These are phyloP conservation scores for Brachynemurus nebulosus DNA, from an alignment of 2,888 invertebrate genomes.

Conservation along the genomic window DNA sequence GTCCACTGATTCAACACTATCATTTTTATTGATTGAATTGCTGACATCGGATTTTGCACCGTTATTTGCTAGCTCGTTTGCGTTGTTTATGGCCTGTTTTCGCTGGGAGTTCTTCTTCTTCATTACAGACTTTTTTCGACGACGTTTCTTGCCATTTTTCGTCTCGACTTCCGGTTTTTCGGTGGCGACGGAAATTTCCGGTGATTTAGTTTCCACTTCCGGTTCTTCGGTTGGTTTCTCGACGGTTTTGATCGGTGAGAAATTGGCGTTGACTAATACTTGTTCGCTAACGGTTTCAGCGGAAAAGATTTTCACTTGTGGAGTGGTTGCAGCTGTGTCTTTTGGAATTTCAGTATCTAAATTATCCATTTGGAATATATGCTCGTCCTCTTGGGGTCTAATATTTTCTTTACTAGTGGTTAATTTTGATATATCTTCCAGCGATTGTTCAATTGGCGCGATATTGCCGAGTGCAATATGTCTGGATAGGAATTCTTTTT, in stretches of 20 bases:
- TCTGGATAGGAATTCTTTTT: conserved; percentile 28
- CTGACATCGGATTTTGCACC: conserved; percentile 26
- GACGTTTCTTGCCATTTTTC: conserved; percentile 56
- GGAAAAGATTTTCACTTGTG: conserved; percentile 37
- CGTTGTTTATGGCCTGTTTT: conserved; percentile 46
- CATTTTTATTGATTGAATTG: background rate
- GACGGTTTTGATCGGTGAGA: conserved; percentile 41
- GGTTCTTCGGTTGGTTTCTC: conserved; percentile 20
- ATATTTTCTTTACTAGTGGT: conserved; percentile 10
- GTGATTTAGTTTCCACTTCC: background rate
- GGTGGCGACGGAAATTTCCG: conserved; percentile 1
- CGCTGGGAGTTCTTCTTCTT: conserved; percentile 66
- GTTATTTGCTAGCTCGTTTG: conserved; percentile 29
- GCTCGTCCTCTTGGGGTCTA: conserved; percentile 17
- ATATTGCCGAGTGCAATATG: conserved; percentile 31
- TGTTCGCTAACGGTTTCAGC: conserved; percentile 42
- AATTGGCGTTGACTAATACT: conserved; percentile 48
- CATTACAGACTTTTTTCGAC: conserved; percentile 62
- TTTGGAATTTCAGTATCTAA: conserved; percentile 35
- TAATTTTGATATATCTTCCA: conserved; percentile 28
- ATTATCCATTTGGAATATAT: conserved; percentile 51
- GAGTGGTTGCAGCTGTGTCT: conserved; percentile 35
- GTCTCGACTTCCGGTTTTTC: conserved; percentile 31
- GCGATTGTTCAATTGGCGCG: conserved; percentile 23
- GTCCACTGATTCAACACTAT: conserved; percentile 9